Evolutionary conservation across 64 coral and sea anemone species (phyloP).

Genomic region (Pocillopora damicornis): DNA sequence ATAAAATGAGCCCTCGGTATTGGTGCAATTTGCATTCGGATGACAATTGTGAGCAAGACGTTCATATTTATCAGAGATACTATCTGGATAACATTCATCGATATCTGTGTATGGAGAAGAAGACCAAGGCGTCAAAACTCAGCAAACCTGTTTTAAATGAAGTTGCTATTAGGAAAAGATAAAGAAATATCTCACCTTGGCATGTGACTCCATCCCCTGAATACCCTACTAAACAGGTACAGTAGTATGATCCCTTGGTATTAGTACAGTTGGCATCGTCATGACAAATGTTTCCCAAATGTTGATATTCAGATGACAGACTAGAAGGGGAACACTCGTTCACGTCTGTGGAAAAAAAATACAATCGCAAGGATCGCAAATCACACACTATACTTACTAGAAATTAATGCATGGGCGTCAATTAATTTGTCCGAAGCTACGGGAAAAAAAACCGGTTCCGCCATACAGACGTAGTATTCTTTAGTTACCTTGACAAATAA

Average conservation of each 20-base stretch:
- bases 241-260: slow-evolving; percentile 81
- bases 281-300: slow-evolving; percentile 70
- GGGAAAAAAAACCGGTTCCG: not conserved
- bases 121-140: not conserved
- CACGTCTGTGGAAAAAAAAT: slow-evolving; percentile 39
- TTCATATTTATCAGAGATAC: slow-evolving; percentile 21
- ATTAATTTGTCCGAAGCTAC: no score
- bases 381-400: not conserved
- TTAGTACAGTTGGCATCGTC: slow-evolving; percentile 78
- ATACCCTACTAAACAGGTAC: slow-evolving; percentile 65
- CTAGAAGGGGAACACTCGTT: slow-evolving; percentile 55
- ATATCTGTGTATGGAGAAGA: slow-evolving; percentile 46
- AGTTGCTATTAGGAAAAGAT: not conserved
- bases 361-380: not conserved
- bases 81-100: slow-evolving; percentile 47
- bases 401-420: not conserved
- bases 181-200: slow-evolving; percentile 26
- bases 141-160: not conserved
- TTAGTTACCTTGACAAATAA: slow-evolving; percentile 12
- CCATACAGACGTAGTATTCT: no score
- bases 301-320: slow-evolving; percentile 43
- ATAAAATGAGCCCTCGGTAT: slow-evolving; percentile 69
- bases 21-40: slow-evolving; percentile 66
- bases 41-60: slow-evolving; percentile 66
- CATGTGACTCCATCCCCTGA: slow-evolving; percentile 77